These are phyloP conservation scores for Ornithoptera priamus DNA, from an alignment of 2,888 invertebrate species.

Conservation along the genomic window DNA sequence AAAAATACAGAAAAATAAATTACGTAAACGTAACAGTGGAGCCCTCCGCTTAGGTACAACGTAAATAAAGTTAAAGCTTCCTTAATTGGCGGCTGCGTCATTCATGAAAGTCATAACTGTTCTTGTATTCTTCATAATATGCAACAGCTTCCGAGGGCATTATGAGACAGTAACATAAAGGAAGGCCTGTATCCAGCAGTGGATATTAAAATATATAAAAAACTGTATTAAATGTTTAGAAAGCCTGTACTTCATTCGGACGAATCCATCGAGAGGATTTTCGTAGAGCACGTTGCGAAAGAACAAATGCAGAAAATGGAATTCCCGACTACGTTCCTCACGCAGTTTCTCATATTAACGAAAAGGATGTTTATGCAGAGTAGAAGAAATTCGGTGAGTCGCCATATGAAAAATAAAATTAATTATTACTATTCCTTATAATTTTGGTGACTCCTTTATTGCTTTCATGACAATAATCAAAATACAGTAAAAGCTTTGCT, in stretches of 20 bases:
- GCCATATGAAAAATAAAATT: not conserved
- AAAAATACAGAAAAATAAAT: conserved; percentile 9
- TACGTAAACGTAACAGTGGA: not conserved
- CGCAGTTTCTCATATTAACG: conserved; percentile 76
- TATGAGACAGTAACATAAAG: not conserved
- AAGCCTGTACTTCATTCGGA: conserved; percentile 69
- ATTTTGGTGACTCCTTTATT: not conserved
- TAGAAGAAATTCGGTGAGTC: conserved; percentile 76
- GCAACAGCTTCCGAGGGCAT: conserved; percentile 8
- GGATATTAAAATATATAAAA: not conserved
- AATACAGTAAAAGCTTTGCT: too few species aligned
- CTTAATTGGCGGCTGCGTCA: conserved; percentile 24
- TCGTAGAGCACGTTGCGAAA: conserved; percentile 67
- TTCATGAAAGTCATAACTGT: conserved; percentile 21
- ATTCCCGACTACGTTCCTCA: conserved; percentile 77
- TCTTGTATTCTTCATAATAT: conserved; percentile 20
- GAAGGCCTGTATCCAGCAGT: too few species aligned
- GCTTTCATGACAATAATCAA: too few species aligned
- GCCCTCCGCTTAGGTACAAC: not conserved
- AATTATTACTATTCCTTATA: not conserved
- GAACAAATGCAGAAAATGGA: conserved; percentile 67
- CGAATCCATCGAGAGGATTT: conserved; percentile 68
- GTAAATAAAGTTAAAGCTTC: conserved; percentile 22
- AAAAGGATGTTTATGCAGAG: conserved; percentile 78
- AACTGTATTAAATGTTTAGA: conserved; percentile 43